These are phyloP conservation scores for Campylomormyrus tamandua DNA, from an alignment of 2,113 vertebrate species.

Conservation along the genomic window DNA sequence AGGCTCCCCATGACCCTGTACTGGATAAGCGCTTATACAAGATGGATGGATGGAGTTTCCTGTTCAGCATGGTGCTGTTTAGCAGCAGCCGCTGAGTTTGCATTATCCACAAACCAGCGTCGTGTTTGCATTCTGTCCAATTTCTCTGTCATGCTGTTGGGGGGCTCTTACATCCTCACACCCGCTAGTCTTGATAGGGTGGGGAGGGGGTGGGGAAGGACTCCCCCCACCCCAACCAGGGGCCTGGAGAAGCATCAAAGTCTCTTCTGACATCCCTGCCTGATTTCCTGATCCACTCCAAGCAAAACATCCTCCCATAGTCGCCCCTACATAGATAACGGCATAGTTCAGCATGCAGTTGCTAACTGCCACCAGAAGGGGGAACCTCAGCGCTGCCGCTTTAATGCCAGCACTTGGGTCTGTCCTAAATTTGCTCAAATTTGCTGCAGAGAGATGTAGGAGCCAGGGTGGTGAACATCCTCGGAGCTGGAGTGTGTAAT, in stretches of 20 bases:
- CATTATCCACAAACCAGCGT: no score
- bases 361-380: not conserved
- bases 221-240: not conserved
- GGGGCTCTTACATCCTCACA: not conserved
- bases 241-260: not conserved
- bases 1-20: not conserved
- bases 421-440: not conserved
- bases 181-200: not conserved
- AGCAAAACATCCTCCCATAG: slow-evolving; percentile 34
- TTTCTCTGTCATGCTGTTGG: not conserved
- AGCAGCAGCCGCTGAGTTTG: not conserved
- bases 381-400: not conserved
- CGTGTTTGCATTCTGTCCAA: not conserved
- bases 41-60: not conserved
- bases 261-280: slow-evolving; percentile 10
- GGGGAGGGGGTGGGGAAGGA: not conserved
- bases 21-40: not conserved
- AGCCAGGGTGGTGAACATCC: not conserved
- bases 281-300: slow-evolving; percentile 15
- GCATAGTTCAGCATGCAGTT: slow-evolving; percentile 27
- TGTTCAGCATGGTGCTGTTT: not conserved
- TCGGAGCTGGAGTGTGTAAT: slow-evolving; percentile 9
- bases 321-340: slow-evolving; percentile 29
- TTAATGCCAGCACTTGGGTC: not conserved
- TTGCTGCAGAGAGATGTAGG: not conserved